Evolutionary conservation across 2,797 vertebrate genomes (phyloP).

Genomic region (Argya squamiceps): DNA sequence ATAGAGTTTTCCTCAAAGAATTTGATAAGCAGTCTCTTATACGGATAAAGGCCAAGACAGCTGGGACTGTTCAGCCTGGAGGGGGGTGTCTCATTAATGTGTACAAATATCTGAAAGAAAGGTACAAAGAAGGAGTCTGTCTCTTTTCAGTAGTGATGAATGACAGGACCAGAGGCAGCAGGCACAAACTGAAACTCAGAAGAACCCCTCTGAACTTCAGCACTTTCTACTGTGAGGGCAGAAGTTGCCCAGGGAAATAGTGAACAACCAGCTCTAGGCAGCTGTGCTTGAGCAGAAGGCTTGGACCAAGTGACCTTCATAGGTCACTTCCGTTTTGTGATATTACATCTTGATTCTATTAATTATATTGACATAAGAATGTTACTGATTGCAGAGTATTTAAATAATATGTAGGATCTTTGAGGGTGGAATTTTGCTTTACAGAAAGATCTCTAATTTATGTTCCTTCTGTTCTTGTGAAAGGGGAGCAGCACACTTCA

Average conservation of each 20-base stretch:
- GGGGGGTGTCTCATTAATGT: neutral
- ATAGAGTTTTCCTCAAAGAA: neutral
- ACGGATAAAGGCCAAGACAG: neutral
- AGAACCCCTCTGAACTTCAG: neutral
- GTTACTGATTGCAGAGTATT: neutral
- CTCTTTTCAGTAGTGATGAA: neutral
- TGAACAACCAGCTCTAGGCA: neutral
- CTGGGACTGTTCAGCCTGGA: neutral
- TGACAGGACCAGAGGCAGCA: neutral
- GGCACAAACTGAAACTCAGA: neutral
- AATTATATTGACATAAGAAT: neutral
- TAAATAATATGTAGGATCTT: neutral
- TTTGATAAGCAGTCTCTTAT: neutral
- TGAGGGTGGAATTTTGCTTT: neutral
- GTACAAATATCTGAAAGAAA: neutral
- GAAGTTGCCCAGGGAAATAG: neutral
- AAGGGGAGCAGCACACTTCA: neutral
- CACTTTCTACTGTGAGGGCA: neutral
- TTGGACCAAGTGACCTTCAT: neutral
- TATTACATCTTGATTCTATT: neutral
- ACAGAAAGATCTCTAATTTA: neutral
- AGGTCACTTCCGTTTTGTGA: neutral
- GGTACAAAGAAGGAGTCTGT: neutral
- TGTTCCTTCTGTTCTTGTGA: neutral
- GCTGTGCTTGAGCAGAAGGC: neutral